A percentile compares a stretch with the other conserved stretches of the same genome.
Evolutionary conservation across 2,888 invertebrate species (phyloP).

Genomic region (Athetis lepigone): DNA sequence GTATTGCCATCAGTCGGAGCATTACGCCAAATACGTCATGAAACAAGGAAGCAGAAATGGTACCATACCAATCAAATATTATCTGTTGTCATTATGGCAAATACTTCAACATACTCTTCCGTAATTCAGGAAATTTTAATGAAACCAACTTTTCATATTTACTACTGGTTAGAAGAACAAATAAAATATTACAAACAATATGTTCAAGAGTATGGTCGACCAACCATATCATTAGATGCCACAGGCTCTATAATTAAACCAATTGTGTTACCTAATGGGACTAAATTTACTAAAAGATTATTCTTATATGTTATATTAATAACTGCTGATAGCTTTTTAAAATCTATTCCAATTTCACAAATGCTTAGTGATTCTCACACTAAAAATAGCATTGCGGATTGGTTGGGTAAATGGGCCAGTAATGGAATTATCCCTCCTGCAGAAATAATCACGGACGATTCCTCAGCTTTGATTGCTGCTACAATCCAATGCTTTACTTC

Average conservation of each 20-base stretch:
- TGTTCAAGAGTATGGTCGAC: slow-evolving; percentile 40
- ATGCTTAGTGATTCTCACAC: slow-evolving; percentile 42
- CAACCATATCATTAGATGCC: slow-evolving; percentile 41
- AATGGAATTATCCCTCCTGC: slow-evolving; percentile 41
- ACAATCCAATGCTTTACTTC: slow-evolving; percentile 44
- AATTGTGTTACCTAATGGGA: slow-evolving; percentile 37
- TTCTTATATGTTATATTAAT: slow-evolving; percentile 42
- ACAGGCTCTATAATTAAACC: slow-evolving; percentile 42
- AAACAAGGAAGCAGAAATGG: slow-evolving; percentile 37
- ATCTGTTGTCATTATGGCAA: slow-evolving; percentile 40
- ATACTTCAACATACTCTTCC: slow-evolving; percentile 39
- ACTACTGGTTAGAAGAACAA: slow-evolving; percentile 42
- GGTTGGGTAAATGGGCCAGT: slow-evolving; percentile 41
- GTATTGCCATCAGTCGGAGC: slow-evolving; percentile 40
- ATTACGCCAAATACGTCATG: slow-evolving; percentile 43
- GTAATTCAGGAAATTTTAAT: slow-evolving; percentile 42
- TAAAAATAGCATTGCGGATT: slow-evolving; percentile 42
- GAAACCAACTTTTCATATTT: slow-evolving; percentile 39
- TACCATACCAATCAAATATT: slow-evolving; percentile 40
- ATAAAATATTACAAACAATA: slow-evolving; percentile 42
- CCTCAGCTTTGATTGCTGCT: slow-evolving; percentile 46
- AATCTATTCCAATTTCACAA: slow-evolving; percentile 43
- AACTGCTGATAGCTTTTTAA: slow-evolving; percentile 43
- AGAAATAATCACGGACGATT: slow-evolving; percentile 45
- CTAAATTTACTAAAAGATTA: slow-evolving; percentile 42